These are phyloP conservation scores for Aulostomus chinensis DNA, from an alignment of 2,797 vertebrate species.

Conservation along the genomic window DNA sequence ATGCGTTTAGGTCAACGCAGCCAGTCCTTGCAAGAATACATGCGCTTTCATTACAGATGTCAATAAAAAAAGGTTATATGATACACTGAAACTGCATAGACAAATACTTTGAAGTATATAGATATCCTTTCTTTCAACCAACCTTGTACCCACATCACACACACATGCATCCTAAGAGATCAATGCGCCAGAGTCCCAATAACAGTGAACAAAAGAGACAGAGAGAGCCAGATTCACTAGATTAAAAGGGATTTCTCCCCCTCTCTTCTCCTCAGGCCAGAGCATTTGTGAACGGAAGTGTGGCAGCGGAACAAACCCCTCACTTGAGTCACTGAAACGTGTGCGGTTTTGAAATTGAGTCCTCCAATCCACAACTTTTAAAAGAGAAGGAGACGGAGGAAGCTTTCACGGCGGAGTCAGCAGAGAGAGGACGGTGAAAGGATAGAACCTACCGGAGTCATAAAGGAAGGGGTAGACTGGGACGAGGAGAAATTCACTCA, in stretches of 20 bases:
- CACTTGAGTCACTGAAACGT: constrained; percentile 80
- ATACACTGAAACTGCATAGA: too few species aligned
- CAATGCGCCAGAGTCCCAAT: constrained; percentile 47
- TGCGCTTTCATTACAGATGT: too few species aligned
- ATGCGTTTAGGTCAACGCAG: too few species aligned
- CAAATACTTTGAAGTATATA: neutral
- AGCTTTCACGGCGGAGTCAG: constrained; percentile 29
- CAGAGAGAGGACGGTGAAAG: constrained; percentile 29
- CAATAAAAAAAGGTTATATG: too few species aligned
- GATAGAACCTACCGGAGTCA: constrained; percentile 14
- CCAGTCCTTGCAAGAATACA: too few species aligned
- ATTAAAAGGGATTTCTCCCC: constrained; percentile 78
- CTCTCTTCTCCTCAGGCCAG: constrained; percentile 43
- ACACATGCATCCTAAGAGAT: constrained; percentile 37
- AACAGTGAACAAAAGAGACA: constrained; percentile 68
- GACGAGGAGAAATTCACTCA: constrained; percentile 58
- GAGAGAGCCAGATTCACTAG: constrained; percentile 70
- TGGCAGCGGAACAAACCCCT: constrained; percentile 81
- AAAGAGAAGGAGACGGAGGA: constrained; percentile 29
- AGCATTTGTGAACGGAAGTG: constrained; percentile 80
- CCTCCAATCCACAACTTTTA: constrained; percentile 71
- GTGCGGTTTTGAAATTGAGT: constrained; percentile 78
- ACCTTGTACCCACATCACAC: constrained; percentile 2
- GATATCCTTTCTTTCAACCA: neutral
- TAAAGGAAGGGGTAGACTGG: constrained; percentile 28